A percentile compares a stretch with the other conserved stretches of the same genome.
phyloP scores from a whole-genome alignment of 2,113 vertebrate species.

The Apistogramma diplotaenia region DNA sequence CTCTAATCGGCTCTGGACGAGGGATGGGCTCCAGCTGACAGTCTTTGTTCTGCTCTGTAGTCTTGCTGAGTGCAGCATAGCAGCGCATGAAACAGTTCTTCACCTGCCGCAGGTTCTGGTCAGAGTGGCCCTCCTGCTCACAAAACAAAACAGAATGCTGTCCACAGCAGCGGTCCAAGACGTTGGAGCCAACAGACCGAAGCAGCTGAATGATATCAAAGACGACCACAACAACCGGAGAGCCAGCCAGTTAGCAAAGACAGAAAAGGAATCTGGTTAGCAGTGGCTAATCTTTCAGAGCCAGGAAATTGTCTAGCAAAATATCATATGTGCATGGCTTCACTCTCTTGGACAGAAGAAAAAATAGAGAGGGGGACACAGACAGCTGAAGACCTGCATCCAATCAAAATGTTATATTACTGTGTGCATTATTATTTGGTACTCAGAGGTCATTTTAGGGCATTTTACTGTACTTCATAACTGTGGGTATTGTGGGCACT shows the following conservation, averaged over 20 bases:
- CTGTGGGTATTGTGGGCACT: too few species aligned
- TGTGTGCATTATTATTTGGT: background rate
- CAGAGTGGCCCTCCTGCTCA: background rate
- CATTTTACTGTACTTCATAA: background rate
- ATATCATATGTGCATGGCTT: background rate
- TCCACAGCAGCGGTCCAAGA: background rate
- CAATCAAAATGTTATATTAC: background rate
- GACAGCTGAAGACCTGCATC: background rate
- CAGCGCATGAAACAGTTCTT: background rate
- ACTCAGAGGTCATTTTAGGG: background rate
- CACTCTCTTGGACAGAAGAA: too few species aligned
- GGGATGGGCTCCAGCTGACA: background rate
- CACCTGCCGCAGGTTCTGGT: background rate
- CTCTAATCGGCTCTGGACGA: background rate
- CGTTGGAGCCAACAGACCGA: background rate
- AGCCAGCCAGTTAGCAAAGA: background rate
- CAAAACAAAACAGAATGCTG: background rate
- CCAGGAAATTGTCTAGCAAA: background rate
- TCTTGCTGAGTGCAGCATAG: background rate
- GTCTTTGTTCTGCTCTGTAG: background rate
- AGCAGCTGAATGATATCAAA: background rate
- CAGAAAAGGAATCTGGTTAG: background rate
- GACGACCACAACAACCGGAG: background rate
- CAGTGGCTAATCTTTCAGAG: background rate
- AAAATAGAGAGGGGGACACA: background rate